Evolutionary conservation across 1,140 invertebrate species (phyloP), one percentile per base, ranked within the genome.

Genomic region (Ostrea denselamellosa): DNA sequence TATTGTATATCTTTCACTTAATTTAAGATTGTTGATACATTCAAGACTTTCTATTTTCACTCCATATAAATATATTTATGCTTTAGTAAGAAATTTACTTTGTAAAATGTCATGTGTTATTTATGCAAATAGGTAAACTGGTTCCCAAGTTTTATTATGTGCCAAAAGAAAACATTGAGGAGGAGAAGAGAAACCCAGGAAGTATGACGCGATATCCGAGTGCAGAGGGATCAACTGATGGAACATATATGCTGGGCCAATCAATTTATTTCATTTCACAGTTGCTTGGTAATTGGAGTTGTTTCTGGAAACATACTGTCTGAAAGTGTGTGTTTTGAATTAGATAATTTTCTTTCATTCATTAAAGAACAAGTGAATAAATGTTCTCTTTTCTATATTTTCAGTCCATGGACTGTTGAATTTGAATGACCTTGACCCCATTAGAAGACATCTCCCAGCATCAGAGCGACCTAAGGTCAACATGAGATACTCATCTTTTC

Each of bases 401-500:
- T 17, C 87, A 95, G 94, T 91, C 34, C 97, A 97, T 84, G 97
- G 97, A 56, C 95, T 99, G 22, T 95, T 99, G 51, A 97, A 99
- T 93, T 97, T 99, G 17, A 99, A 98, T 93, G 99, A 99, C 95
- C 95, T 99, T 77, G 99, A 99, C 95, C 98, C 98, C 0, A 98
- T 99, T 87, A 95, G 98, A 87, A 96, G 99, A 68, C 99, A 99
- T 95, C 95, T 99, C 86, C 98, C 99, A 3, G 99, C 98, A 0
- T 98, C 98, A 93, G 99, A 99, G 94, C 95, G 99, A 84, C 99
- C 99, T 0, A 95, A 97, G 81, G 97, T 97, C 93, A 98, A 97
- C 71, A 98, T 98, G 85, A 96, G 98, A 88, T 99, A 99, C 95
- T 99, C 98, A 0, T 98, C 98, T 65, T 99, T 99, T 95, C 98